These are phyloP conservation scores for Perizoma affinitatum DNA, from an alignment of 2,888 invertebrate genomes.

Conservation along the genomic window DNA sequence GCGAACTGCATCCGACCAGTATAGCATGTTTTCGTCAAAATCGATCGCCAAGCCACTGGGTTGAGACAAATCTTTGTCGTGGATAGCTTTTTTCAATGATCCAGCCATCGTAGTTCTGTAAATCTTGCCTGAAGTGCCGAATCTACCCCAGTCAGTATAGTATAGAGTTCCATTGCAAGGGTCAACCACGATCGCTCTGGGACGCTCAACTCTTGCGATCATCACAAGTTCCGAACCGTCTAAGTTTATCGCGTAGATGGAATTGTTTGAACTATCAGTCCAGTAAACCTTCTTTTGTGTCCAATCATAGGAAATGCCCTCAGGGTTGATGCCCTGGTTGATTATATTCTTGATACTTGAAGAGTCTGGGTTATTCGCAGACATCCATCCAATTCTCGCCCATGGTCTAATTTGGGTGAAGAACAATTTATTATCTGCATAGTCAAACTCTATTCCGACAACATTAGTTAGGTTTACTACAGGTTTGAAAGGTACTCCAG, in stretches of 20 bases:
- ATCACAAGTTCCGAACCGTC: slow-evolving; percentile 94
- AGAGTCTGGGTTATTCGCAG: slow-evolving; percentile 87
- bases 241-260: slow-evolving; percentile 97
- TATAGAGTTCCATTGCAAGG: slow-evolving; percentile 98
- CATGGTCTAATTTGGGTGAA: slow-evolving; percentile 97
- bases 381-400: slow-evolving; percentile 93
- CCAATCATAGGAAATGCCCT: slow-evolving; percentile 98
- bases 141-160: slow-evolving; percentile 98
- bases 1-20: slow-evolving; percentile 98
- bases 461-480: slow-evolving; percentile 95
- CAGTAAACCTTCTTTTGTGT: slow-evolving; percentile 98
- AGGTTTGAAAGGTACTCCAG: slow-evolving; percentile 93
- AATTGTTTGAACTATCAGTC: slow-evolving; percentile 97
- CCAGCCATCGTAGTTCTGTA: slow-evolving; percentile 98
- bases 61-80: slow-evolving; percentile 95
- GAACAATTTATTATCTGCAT: slow-evolving; percentile 92
- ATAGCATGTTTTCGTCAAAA: slow-evolving; percentile 95
- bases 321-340: slow-evolving; percentile 93
- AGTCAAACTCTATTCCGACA: slow-evolving; percentile 98
- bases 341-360: slow-evolving; percentile 87
- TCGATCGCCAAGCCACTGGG: slow-evolving; percentile 98
- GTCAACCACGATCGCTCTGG: slow-evolving; percentile 97
- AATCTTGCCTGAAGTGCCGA: slow-evolving; percentile 96
- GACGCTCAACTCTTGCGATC: slow-evolving; percentile 96
- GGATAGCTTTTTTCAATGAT: slow-evolving; percentile 93